Evolutionary conservation across 2,797 vertebrate genomes (phyloP), one percentile per base, ranked within the genome.

Genomic region (Kryptolebias ocellatus): DNA sequence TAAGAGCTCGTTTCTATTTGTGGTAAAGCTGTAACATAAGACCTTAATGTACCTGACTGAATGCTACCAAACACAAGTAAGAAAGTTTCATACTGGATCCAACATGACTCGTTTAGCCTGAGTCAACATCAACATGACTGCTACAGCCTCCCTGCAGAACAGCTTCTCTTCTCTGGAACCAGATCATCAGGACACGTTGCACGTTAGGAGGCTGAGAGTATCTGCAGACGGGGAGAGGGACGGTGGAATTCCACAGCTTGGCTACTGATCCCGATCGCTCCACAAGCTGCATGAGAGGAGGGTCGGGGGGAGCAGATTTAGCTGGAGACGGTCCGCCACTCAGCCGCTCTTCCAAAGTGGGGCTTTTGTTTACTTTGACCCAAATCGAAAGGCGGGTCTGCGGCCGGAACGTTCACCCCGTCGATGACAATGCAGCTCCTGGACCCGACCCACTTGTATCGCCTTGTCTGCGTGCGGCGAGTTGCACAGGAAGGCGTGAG

Each of bases 181-280:
- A 63, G 81, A 87, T 74, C 72, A 72, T 74, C 81, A 90, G 89
- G 91, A 92, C 93, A 93, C 85, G 85, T 91, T 89, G 89, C 92
- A 91, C 75, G 79, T 79, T 61, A 81, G 62, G 65, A 73, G 70
- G 76, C 86, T 80, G 80, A 68, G 82, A 83, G 82, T 60, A 65
- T 74, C 82, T 67, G 72, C 67, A 78, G 78, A 81, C 79, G 73
- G 67, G 18, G 29, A 76, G 79, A 86, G 86, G 84, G 72, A 75
- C 75, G 80, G 84, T 84, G 72, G 83, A 92, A 91, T 91, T 90
- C 90, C 86, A 87, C 86, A 71, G 87, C 79, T 64, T 63, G n/a
- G 80, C 64, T 83, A 86, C 74, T 71, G 82, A 89, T 87, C 74
- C 71, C 78, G 81, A 88, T 87, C 86, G 90, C 83, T 85, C 77